phyloP scores from a whole-genome alignment of 1,140 invertebrate species.

The Epicauta chinensis region DNA sequence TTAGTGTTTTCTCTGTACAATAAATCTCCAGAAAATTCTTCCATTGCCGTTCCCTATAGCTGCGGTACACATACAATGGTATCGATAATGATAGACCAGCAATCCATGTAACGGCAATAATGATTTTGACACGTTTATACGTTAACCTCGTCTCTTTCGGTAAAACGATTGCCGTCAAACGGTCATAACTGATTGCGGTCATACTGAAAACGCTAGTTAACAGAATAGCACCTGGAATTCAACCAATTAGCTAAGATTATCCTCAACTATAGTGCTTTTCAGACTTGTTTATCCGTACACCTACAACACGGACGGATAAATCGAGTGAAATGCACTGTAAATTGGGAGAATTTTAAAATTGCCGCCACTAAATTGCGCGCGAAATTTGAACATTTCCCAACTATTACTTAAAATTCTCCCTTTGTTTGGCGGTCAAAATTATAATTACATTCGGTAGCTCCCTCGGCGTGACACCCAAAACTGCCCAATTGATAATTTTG shows the following conservation, averaged over 20 bases:
- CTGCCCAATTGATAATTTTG: conserved; percentile 67
- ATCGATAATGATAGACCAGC: conserved; percentile 51
- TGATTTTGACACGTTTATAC: conserved; percentile 49
- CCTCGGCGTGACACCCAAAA: conserved; percentile 63
- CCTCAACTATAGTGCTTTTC: too few relatives aligned
- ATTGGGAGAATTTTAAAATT: too few relatives aligned
- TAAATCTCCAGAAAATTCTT: conserved; percentile 60
- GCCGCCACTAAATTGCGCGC: too few relatives aligned
- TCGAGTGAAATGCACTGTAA: too few relatives aligned
- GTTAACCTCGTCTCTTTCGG: conserved; percentile 62
- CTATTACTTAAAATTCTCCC: too few relatives aligned
- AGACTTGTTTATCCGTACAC: too few relatives aligned
- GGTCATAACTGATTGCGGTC: conserved; percentile 73
- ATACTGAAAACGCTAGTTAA: conserved; percentile 70
- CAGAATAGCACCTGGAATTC: conserved; percentile 60
- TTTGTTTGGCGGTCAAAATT: too few relatives aligned
- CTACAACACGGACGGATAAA: too few relatives aligned
- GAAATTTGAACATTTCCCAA: too few relatives aligned
- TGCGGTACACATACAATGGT: conserved; percentile 58
- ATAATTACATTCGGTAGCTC: conserved; percentile 62
- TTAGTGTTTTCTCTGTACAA: conserved; percentile 56
- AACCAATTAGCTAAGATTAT: too few relatives aligned
- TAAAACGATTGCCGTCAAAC: conserved; percentile 70
- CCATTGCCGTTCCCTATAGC: conserved; percentile 62
- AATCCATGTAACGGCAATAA: conserved; percentile 63